Conservation (phyloP, 2,113 vertebrate species). For the Crypturellus undulatus region DNA sequence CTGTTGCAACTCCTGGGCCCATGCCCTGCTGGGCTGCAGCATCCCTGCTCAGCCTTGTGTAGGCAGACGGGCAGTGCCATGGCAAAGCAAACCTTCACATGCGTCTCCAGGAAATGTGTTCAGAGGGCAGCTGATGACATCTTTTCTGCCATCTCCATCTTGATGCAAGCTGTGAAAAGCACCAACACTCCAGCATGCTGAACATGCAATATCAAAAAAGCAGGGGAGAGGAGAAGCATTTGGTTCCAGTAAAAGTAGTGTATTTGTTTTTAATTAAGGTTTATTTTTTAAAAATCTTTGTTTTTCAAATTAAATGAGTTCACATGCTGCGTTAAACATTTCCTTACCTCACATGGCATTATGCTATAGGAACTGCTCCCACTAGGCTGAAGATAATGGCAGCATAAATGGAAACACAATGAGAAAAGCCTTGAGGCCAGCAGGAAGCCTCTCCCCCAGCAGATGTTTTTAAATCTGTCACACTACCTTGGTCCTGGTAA, state of each 20-base stretch:
- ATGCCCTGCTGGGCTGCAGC: too few species aligned
- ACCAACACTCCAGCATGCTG: background rate
- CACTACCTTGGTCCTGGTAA: background rate
- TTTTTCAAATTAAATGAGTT: slow-evolving; percentile 2
- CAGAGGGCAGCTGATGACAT: background rate
- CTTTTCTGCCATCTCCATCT: background rate
- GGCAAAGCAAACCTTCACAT: background rate
- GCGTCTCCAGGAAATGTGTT: background rate
- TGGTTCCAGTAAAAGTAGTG: background rate
- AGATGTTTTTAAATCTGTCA: background rate
- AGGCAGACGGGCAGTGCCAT: background rate
- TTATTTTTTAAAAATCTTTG: slow-evolving; percentile 7
- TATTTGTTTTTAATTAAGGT: background rate
- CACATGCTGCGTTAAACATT: background rate
- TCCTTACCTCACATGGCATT: background rate
- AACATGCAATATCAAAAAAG: background rate
- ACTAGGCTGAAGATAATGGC: rapidly evolving
- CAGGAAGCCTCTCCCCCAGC: rapidly evolving
- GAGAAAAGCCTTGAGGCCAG: background rate
- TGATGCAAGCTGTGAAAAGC: background rate
- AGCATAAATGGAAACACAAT: rapidly evolving
- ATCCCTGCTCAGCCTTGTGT: background rate
- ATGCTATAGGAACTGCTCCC: rapidly evolving
- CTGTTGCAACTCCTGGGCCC: too few species aligned
- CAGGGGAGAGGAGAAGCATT: background rate